Evolutionary conservation across 2,113 vertebrate genomes (phyloP), one percentile per base, ranked within the genome.

Genomic region (Puffinus mauretanicus): DNA sequence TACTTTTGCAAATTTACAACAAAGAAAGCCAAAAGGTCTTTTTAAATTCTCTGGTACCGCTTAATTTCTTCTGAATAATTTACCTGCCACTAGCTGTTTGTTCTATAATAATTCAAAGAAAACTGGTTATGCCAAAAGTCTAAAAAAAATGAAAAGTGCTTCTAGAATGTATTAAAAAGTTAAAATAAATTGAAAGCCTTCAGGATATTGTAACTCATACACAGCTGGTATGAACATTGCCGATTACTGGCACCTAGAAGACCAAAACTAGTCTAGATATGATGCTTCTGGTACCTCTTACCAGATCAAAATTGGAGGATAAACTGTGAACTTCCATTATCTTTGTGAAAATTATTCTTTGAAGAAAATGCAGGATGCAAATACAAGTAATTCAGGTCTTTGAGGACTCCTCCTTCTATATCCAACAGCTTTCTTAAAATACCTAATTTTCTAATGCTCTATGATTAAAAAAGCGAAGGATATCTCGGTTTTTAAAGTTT

Each of bases 51-150:
- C 52, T 94, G 85, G 70, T 95, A 95, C 86, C 1, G 17, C 91
- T 97, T 98, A 97, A 97, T 98, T 98, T 98, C 89, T 97, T 96
- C 54, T 96, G 97, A 98, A 97, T 98, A 97, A 97, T 97, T 97
- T 97, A 97, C 87, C 93, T 98, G 96, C 86, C 94, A 96, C 61
- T 93, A 96, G 82, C 92, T 96, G 91, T 96, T 98, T 97, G 92
- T 92, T 97, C 72, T 90, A 90, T 93, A 97, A 96, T 97, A 97
- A 97, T 97, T 97, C 90, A 98, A 95, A 95, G 88, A 96, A 97
- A 95, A 93, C 22, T 49, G 78, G 94, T 92, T 95, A 95, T 95
- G 75, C 75, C 25, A 7, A 96, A 95, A 73, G 46, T 83, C 20
- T 62, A 16, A 88, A 97, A 97, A 80, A 77, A 69, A 47, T 13